Evolutionary conservation across 2,888 invertebrate genomes (phyloP).

Genomic region (Cataglyphis rosenhaueri): DNA sequence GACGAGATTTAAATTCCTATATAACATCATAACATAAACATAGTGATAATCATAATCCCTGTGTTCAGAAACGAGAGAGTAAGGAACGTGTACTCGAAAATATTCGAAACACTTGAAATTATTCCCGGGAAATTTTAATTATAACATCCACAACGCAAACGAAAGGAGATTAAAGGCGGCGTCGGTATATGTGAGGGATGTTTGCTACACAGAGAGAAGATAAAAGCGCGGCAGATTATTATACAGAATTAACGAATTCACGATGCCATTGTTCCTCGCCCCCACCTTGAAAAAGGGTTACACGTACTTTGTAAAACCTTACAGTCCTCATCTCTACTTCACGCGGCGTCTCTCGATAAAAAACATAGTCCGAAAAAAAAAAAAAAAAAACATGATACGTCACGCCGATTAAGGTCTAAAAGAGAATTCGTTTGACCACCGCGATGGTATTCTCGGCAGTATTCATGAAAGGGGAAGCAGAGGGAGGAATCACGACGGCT

Average conservation of each 20-base stretch:
- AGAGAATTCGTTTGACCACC: not conserved
- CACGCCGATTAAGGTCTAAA: constrained; percentile 2
- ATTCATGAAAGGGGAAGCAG: not conserved
- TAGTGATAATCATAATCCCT: not conserved
- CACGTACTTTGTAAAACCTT: constrained; percentile 12
- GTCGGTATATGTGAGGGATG: not conserved
- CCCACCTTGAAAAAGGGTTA: not conserved
- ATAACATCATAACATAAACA: not conserved
- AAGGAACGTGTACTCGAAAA: not conserved
- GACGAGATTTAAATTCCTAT: not conserved
- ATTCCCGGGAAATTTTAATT: constrained; percentile 32
- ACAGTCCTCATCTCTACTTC: not conserved
- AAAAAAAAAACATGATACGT: not conserved
- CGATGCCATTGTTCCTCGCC: constrained; percentile 11
- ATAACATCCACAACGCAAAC: not conserved
- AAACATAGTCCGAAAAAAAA: not conserved
- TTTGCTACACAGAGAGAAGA: not conserved
- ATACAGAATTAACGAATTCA: constrained; percentile 20
- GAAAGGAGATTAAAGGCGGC: constrained; percentile 33
- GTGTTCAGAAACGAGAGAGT: not conserved
- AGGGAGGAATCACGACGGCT: not conserved
- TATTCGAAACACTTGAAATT: constrained; percentile 27
- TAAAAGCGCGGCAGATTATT: constrained; percentile 39
- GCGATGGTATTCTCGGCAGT: not conserved
- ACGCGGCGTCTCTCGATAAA: not conserved